These are phyloP conservation scores for Uloborus plumipes DNA, from an alignment of 2,888 invertebrate genomes.

Conservation along the genomic window DNA sequence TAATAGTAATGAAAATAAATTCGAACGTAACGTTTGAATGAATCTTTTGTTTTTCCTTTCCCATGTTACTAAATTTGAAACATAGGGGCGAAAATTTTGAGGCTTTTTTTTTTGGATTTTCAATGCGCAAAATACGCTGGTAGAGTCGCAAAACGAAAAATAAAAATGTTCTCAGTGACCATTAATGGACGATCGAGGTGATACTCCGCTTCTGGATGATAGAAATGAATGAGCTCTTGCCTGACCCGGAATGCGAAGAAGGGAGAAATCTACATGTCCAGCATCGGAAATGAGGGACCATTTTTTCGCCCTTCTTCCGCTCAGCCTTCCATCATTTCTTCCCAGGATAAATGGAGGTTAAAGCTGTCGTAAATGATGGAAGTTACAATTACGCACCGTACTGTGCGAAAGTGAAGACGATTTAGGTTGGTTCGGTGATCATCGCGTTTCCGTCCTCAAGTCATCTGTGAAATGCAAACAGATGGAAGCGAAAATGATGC, in stretches of 20 bases:
- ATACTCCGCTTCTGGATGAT: no score
- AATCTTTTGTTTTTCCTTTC: no score
- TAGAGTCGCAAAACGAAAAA: no score
- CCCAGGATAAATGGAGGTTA: constrained; percentile 58
- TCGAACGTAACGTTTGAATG: no score
- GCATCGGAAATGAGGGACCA: constrained; percentile 58
- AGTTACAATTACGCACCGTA: constrained; percentile 58
- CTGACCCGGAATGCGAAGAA: constrained; percentile 33
- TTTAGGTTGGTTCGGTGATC: constrained; percentile 18
- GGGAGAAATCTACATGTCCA: constrained; percentile 61
- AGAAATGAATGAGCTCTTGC: constrained; percentile 40
- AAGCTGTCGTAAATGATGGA: constrained; percentile 65
- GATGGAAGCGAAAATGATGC: constrained; percentile 33
- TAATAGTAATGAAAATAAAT: no score
- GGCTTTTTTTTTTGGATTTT: no score
- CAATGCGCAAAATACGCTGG: no score
- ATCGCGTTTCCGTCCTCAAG: constrained; percentile 21
- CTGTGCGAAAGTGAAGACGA: constrained; percentile 22
- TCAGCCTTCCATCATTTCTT: no score
- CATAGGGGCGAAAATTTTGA: no score
- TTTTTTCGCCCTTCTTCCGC: constrained; percentile 22
- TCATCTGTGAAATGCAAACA: constrained; percentile 54
- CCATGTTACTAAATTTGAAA: no score
- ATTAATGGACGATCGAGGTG: no score
- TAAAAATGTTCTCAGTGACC: no score